Evolutionary conservation across 23 tunicate species (phyloP), one percentile per base, ranked within the genome.

Genomic region (Styela plicata): DNA sequence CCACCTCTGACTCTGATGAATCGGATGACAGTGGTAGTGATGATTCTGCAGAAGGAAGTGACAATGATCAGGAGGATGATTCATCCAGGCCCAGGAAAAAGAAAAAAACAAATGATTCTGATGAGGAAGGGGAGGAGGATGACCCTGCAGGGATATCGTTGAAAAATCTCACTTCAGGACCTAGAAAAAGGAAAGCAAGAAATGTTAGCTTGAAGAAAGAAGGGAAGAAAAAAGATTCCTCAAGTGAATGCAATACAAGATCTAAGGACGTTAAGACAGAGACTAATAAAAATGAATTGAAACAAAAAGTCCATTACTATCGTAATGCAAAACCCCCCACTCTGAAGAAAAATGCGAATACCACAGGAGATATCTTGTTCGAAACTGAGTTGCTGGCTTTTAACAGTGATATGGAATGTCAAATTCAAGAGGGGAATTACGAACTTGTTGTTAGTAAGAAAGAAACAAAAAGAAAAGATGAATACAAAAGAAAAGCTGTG

Each of bases 141-240:
- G 97, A 91, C 36, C 97, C 97, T 17, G 91, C 97, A 16, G 97
- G 85, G 16, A 83, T 91, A 21, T 91, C 97, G 2, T 67, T 91
- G 65, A 83, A 74, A 52, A 91, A 91, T 74, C 86, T 91, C 19
- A 86, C 87, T 0, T 63, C 74, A 21, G 97, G 97, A 25, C 53
- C 86, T 16, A 36, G 97, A 57, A 69, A 86, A 77, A 63, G 74
- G 19, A 64, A 31, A 64, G 19, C 66, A 21, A 76, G 81, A 53
- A 28, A 71, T 30, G 77, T 71, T 30, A 16, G 36, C 23, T 71
- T 34, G 17, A 33, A 32, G 16, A 44, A 76, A 76, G 81, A 76
- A 20, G 66, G 29, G 21, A 44, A 76, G 21, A 53, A 44, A 17
- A 29, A 27, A 22, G 31, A 25, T 27, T 18, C 19, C 19, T 18